phyloP scores from a whole-genome alignment of 1,140 invertebrate genomes.

The Drosophila ananassae region DNA sequence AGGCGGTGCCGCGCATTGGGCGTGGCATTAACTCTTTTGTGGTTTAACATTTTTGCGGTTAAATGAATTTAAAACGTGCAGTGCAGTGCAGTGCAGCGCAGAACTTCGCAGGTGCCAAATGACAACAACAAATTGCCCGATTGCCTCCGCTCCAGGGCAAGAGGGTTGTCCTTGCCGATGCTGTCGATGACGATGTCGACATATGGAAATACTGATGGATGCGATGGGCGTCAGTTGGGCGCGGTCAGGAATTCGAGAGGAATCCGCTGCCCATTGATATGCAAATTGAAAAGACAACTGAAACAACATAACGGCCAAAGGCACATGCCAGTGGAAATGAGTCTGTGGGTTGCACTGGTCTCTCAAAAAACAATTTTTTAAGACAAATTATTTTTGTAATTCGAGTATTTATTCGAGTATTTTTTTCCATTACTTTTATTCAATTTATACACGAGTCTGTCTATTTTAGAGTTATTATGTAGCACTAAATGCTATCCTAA shows the following conservation, averaged over 20 bases:
- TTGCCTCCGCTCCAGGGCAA: slow-evolving; percentile 42
- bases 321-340: slow-evolving; percentile 18
- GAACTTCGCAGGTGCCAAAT: slow-evolving; percentile 72
- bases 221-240: slow-evolving; percentile 20
- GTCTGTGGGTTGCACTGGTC: slow-evolving; percentile 4
- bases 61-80: slow-evolving; percentile 80
- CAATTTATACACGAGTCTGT: not conserved
- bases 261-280: slow-evolving; percentile 73
- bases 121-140: slow-evolving; percentile 79
- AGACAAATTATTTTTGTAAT: not conserved
- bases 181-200: slow-evolving; percentile 61
- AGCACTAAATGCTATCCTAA: too few relatives aligned
- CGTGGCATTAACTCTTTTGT: slow-evolving; percentile 80
- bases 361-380: not conserved
- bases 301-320: slow-evolving; percentile 39
- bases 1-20: slow-evolving; percentile 37
- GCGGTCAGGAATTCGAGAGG: slow-evolving; percentile 39
- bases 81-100: slow-evolving; percentile 47
- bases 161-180: slow-evolving; percentile 10
- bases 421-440: not conserved
- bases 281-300: slow-evolving; percentile 70
- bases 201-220: slow-evolving; percentile 77
- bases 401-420: too few relatives aligned
- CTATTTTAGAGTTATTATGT: too few relatives aligned
- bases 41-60: slow-evolving; percentile 80